Evolutionary conservation across 2,888 invertebrate species (phyloP), one percentile per base, ranked within the genome.

Genomic region (Drosophila eohydei): DNA sequence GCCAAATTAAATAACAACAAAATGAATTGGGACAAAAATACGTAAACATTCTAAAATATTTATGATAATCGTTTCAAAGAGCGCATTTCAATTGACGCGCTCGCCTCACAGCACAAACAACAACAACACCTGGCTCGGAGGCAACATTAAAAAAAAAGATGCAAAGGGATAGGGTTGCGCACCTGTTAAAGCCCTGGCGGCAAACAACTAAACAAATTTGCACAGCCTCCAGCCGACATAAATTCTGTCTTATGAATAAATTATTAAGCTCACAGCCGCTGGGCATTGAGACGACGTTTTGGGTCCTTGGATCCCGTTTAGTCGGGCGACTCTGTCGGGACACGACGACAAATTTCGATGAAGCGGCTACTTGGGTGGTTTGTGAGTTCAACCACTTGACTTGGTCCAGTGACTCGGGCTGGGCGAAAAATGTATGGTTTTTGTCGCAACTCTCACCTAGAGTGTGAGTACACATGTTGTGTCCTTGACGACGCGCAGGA

Each of bases 241-340:
- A 88, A 86, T 82, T 86, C 74, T 78, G 75, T 75, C 79, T 82
- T 83, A 88, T 87, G 86, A 87, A 87, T 87, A 88, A 87, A 88
- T 88, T 88, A 88, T 88, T 75, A 71, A 72, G 63, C 58, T 54
- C 59, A 56, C 61, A 61, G 64, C 79, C 71, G 51, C 30, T 50
- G 74, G 71, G 74, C 63, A 65, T 61, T 78, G 59, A 43, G 46
- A 26, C 41, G 40, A 34, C 50, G 32, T 40, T 44, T 16, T 38
- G 52, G 36, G 36, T 52, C 51, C 51, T 62, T 52, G 30, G 44
- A 30, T 38, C 21, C 34, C 54, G 52, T 55, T 70, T 44, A 54
- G 54, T 38, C 7, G n/a, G 16, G 26, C 32, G 34, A 62, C 21
- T 38, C 30, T 46, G 21, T 34, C 46, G 28, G 46, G 46, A 56